phyloP scores from a whole-genome alignment of 1,140 invertebrate genomes.

The Dinothrombium tinctorium region DNA sequence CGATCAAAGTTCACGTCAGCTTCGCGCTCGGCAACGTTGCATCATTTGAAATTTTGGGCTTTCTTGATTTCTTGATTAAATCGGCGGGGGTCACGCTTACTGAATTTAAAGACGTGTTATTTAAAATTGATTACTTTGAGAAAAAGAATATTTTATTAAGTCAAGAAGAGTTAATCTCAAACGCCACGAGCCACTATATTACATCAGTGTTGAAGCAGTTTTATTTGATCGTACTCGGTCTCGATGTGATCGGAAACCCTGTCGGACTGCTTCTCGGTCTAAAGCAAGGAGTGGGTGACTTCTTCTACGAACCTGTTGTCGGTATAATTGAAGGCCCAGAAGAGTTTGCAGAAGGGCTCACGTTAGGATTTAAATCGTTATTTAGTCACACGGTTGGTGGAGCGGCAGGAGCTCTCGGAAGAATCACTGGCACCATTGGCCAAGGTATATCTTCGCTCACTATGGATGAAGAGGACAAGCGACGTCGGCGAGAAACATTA shows the following conservation, averaged over 20 bases:
- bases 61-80: conserved; percentile 27
- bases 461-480: conserved; percentile 86
- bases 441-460: conserved; percentile 84
- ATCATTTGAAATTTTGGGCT: not conserved
- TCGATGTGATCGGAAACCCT: conserved; percentile 95
- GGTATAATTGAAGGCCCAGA: conserved; percentile 92
- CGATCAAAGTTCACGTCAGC: conserved; percentile 47
- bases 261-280: conserved; percentile 83
- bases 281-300: conserved; percentile 78
- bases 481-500: conserved; percentile 54
- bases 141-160: conserved; percentile 67
- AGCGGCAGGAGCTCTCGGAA: conserved; percentile 79
- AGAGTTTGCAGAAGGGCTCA: conserved; percentile 86
- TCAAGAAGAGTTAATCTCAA: conserved; percentile 50
- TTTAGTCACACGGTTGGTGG: conserved; percentile 80
- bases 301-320: conserved; percentile 92
- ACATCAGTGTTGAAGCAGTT: conserved; percentile 60
- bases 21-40: conserved; percentile 2
- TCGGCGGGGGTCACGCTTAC: conserved; percentile 72
- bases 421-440: conserved; percentile 81
- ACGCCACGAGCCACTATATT: conserved; percentile 67
- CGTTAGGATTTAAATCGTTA: conserved; percentile 65
- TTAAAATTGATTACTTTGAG: conserved; percentile 92
- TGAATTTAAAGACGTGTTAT: conserved; percentile 91
- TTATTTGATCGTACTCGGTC: conserved; percentile 84